Evolutionary conservation across 2,888 invertebrate species (phyloP).

Genomic region (Augiades crinisus): DNA sequence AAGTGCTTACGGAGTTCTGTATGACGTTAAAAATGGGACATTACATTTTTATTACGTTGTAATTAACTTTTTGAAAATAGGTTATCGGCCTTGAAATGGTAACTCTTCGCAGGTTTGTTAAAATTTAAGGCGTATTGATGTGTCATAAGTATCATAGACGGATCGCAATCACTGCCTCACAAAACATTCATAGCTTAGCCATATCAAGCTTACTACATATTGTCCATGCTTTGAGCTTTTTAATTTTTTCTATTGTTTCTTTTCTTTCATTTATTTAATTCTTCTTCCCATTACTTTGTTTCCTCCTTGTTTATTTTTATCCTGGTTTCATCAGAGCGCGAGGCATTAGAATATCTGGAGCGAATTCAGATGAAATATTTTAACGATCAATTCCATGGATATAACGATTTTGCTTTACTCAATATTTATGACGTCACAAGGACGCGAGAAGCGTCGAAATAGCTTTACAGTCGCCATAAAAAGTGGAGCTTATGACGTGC

Average conservation of each 20-base stretch:
- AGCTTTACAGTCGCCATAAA: conserved; percentile 40
- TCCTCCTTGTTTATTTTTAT: conserved; percentile 45
- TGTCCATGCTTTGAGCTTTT: conserved; percentile 76
- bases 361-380: conserved; percentile 12
- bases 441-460: conserved; percentile 40
- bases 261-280: conserved; percentile 51
- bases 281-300: conserved; percentile 59
- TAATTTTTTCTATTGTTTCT: conserved; percentile 58
- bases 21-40: not conserved
- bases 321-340: conserved; percentile 37
- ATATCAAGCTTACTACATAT: conserved; percentile 68
- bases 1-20: not conserved
- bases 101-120: conserved; percentile 36
- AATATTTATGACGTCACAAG: conserved; percentile 27
- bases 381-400: conserved; percentile 36
- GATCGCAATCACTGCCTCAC: conserved; percentile 80
- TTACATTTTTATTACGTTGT: not conserved
- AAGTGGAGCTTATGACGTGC: conserved; percentile 31
- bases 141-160: conserved; percentile 54
- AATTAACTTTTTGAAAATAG: not conserved
- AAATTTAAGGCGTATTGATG: conserved; percentile 37
- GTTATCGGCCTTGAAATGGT: not conserved
- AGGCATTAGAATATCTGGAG: conserved; percentile 38
- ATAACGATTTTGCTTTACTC: conserved; percentile 28
- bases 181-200: conserved; percentile 79